Conservation (phyloP, 2,113 vertebrate genomes). For the Irena cyanogastra region DNA sequence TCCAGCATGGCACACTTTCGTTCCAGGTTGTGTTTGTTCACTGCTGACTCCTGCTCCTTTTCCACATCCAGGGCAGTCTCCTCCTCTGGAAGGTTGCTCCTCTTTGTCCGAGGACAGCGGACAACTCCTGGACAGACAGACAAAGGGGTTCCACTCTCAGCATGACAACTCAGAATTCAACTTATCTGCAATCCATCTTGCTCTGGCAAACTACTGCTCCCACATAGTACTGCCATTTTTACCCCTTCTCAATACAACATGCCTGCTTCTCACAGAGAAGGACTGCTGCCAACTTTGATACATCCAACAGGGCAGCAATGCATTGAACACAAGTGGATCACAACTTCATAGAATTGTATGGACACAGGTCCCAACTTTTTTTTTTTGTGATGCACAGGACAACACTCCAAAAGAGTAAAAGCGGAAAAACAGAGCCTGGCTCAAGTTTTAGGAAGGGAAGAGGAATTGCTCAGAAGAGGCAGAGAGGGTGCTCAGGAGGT, state of each 20-base stretch:
- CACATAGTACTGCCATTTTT: neutral
- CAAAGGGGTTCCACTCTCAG: neutral
- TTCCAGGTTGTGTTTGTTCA: constrained; percentile 74
- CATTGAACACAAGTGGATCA: neutral
- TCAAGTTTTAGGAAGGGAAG: neutral
- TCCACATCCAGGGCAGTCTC: constrained; percentile 41
- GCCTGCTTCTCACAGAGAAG: neutral
- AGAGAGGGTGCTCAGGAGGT: neutral
- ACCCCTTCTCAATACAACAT: neutral
- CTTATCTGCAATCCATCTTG: neutral
- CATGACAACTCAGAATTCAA: neutral
- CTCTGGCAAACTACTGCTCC: neutral
- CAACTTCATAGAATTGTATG: neutral
- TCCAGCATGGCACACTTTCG: constrained; percentile 76
- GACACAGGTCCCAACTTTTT: neutral
- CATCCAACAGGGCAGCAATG: neutral
- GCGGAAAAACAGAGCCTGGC: neutral
- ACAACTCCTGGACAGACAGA: constrained; percentile 67
- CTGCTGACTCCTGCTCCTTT: constrained; percentile 75
- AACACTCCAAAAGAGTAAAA: neutral
- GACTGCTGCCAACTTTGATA: neutral
- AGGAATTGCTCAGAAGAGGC: neutral
- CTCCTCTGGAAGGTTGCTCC: neutral
- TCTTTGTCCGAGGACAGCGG: constrained; percentile 66
- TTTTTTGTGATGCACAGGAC: neutral